phyloP scores from a whole-genome alignment of 1,140 invertebrate genomes.

The Scaptomyza pallida region DNA sequence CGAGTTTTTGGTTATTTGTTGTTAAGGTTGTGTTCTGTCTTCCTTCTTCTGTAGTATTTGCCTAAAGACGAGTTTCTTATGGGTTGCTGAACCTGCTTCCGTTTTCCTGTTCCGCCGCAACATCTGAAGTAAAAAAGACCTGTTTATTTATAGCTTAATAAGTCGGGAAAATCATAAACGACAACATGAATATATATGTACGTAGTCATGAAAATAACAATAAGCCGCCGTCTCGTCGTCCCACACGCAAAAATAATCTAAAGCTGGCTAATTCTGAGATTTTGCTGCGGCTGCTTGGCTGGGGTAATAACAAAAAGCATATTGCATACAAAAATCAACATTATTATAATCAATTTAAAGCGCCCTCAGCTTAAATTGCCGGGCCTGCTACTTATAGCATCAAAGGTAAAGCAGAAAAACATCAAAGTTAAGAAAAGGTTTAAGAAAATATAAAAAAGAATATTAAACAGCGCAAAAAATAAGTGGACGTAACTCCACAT shows the following conservation, averaged over 20 bases:
- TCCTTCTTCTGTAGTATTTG: constrained; percentile 32
- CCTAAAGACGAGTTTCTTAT: constrained; percentile 22
- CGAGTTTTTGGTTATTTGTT: constrained; percentile 20
- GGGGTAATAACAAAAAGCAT: background rate
- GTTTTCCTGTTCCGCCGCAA: constrained; percentile 28
- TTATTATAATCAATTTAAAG: constrained; percentile 73
- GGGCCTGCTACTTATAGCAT: background rate
- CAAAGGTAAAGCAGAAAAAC: no score
- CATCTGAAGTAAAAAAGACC: constrained; percentile 46
- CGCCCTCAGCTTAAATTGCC: constrained; percentile 41
- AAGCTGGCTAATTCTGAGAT: background rate
- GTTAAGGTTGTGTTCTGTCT: no score
- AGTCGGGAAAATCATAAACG: constrained; percentile 32
- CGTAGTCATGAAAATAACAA: constrained; percentile 38
- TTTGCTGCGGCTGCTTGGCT: constrained; percentile 8
- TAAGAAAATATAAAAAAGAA: no score
- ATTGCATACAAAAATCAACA: constrained; percentile 49
- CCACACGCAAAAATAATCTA: background rate
- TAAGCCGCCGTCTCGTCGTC: constrained; percentile 13
- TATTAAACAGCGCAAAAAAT: no score
- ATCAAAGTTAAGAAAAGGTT: no score
- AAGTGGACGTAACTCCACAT: no score
- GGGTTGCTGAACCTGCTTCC: constrained; percentile 13
- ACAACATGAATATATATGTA: constrained; percentile 65
- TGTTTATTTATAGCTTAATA: constrained; percentile 74